Conservation (phyloP, 2,113 vertebrate genomes). For the Stigmatopora argus region DNA sequence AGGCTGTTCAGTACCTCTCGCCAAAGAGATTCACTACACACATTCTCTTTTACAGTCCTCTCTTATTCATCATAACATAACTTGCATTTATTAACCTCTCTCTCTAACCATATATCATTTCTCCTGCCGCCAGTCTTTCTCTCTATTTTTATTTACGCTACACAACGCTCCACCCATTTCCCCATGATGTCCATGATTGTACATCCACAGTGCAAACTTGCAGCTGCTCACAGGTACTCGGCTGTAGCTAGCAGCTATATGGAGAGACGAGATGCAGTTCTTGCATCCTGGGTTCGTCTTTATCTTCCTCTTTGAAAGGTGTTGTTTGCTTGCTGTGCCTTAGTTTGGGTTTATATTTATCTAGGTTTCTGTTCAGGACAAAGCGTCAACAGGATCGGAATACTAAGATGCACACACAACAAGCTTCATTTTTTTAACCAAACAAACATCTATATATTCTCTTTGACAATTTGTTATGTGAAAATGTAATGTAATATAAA, state of each 20-base stretch:
- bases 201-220: conserved; percentile 28
- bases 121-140: conserved; percentile 46
- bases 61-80: conserved; percentile 72
- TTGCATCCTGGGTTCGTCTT: conserved; percentile 28
- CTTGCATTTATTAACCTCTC: conserved; percentile 71
- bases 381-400: conserved; percentile 14
- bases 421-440: neutral
- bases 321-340: conserved; percentile 22
- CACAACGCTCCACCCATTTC: conserved; percentile 14
- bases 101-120: conserved; percentile 60
- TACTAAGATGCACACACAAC: conserved; percentile 19
- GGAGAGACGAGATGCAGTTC: conserved; percentile 33
- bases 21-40: conserved; percentile 68
- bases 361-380: conserved; percentile 20
- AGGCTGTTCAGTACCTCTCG: conserved; percentile 57
- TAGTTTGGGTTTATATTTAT: conserved; percentile 20
- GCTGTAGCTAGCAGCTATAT: conserved; percentile 29
- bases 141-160: conserved; percentile 28
- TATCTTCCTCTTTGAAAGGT: conserved; percentile 31
- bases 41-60: conserved; percentile 68
- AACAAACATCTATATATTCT: too few relatives aligned
- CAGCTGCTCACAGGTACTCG: conserved; percentile 38
- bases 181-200: conserved; percentile 32
- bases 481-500: too few relatives aligned
- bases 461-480: too few relatives aligned